Base-by-base conservation (phyloP, 1,140 invertebrate species). In the Dendroctonus ponderosae region DNA sequence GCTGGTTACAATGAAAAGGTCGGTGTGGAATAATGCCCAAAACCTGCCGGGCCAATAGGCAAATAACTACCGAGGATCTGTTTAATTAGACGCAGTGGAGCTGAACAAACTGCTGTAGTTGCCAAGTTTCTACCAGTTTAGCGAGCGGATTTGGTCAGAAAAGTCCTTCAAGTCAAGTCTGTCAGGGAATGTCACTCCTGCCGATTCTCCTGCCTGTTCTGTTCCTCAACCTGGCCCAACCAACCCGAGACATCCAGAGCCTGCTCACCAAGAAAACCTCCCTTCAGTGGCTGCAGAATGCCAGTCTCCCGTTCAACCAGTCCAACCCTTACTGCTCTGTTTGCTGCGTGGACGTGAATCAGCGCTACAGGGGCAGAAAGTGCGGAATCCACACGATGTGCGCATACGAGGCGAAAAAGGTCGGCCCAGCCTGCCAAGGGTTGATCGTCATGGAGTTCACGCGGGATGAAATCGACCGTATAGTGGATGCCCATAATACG, bases 401-500 rank as follows among this genome's bases (percentile, higher is more conserved):
- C 50, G 67, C 68, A 53, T 75, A 74, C 54, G 11, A 66, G 63
- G 26, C 52, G 44, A 51, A 67, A 51, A 8, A 40, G 41, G 50
- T 66, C 6, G 70, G 74, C 5, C 58, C 74, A n/a, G 64, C 69
- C 12, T 76, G 76, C 39, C 68, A 67, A 12, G 76, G 75, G 5
- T 75, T 72, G 7, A 64, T 73, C 6, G 58, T 66, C 2, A 73
- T 77, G 1, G 43, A 60, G 12, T 72, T 79, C 54, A 71, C 71
- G 0, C 44, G 71, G 48, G 49, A 58, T 3, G 78, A 79, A 66
- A 75, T 75, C 53, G 61, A 70, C 15, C 59, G 56, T 5, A 74
- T 79, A 14, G 63, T 78, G 9, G 75, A 81, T 37, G 71, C 76
- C 59, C 82, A 84, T 70, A 86, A 86, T 73, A 69, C 76, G 7